Evolutionary conservation across 2,113 vertebrate genomes (phyloP), one percentile per base, ranked within the genome.

Genomic region (Cercocebus atys): DNA sequence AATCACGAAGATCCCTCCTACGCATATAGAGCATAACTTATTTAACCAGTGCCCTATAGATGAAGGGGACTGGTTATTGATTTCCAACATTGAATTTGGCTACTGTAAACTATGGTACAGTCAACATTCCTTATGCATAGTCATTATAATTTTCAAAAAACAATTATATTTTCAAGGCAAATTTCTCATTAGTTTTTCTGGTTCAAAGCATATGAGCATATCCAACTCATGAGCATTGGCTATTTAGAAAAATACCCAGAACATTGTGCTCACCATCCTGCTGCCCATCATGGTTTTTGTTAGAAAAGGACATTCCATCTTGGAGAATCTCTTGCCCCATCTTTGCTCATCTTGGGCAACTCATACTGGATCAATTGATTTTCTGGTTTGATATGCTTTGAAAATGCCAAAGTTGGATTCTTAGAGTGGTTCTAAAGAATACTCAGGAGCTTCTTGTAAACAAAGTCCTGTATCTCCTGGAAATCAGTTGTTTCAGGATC

Each of bases 121-220:
- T 91, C 61, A 50, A 61, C 6, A 52, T 93, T 11, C 2, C 92
- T 87, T 95, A 14, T 22, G 22, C 10, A 57, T 27, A 70, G 85
- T 13, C 20, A 23, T 47, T 3, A n/a, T 11, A 32, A 12, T 72
- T 85, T 84, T 79, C 66, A 32, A 7, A 45, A 57, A 72, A 50
- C 40, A 59, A 72, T 70, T 55, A 68, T n/a, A 61, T 66, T n/a
- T 95, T 90, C 73, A 96, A 81, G 40, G 73, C 78, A 82, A 89
- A 38, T 47, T 59, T 45, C 25, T 88, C 30, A 96, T 96, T 95
- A 88, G 50, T 70, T 76, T 90, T 97, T 11, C 72, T 90, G 5
- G 7, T 66, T 79, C 68, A 45, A 82, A 73, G 35, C 5, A 50
- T n/a, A 61, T 92, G 57, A n/a, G 6, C 16, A 73, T 64, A 64